Conservation (phyloP, 2,113 vertebrate species). For the Dissostichus mawsoni region DNA sequence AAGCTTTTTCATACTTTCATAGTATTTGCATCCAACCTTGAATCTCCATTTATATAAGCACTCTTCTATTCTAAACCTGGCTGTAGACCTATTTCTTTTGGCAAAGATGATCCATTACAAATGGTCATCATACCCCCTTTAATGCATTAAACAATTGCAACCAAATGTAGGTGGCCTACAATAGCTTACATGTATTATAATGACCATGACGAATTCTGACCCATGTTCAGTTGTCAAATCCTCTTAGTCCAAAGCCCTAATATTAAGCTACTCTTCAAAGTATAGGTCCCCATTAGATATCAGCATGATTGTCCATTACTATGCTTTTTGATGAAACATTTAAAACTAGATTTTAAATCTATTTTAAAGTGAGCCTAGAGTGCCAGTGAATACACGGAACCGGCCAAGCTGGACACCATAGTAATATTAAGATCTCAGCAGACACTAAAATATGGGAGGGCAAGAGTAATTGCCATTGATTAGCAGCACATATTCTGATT, state of each 20-base stretch:
- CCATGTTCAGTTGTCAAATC: neutral
- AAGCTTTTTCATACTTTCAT: neutral
- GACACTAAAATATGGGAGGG: neutral
- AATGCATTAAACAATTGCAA: neutral
- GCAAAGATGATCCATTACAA: neutral
- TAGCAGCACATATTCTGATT: neutral
- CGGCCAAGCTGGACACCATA: neutral
- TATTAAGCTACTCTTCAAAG: neutral
- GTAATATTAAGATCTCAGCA: neutral
- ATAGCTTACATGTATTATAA: neutral
- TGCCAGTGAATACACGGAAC: neutral
- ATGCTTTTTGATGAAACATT: neutral
- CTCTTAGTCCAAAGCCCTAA: neutral
- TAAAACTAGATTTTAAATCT: neutral
- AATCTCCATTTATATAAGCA: neutral
- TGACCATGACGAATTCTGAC: neutral
- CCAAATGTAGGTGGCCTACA: neutral
- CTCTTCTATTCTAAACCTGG: neutral
- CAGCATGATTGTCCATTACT: neutral
- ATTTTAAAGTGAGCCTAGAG: neutral
- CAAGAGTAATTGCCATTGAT: neutral
- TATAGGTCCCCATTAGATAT: neutral
- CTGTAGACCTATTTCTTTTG: neutral
- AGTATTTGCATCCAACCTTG: neutral
- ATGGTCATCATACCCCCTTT: neutral